phyloP scores from a whole-genome alignment of 2,888 invertebrate species.

The Elegia similella region DNA sequence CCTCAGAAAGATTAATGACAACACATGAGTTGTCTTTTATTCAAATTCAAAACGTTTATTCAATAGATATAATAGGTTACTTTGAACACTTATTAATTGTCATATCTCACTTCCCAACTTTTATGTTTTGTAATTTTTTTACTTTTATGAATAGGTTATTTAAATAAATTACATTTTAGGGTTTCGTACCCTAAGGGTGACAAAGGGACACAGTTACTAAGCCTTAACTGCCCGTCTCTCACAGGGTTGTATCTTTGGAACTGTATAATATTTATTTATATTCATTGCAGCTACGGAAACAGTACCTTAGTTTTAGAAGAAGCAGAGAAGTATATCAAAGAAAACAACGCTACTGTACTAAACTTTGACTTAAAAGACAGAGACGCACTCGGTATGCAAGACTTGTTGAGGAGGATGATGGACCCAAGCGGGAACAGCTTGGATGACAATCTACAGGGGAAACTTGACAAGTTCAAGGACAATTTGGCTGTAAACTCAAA shows the following conservation, averaged over 20 bases:
- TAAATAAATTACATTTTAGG: no score
- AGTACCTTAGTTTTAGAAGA: constrained; percentile 35
- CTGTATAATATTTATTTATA: background rate
- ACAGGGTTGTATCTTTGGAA: no score
- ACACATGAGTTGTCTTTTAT: no score
- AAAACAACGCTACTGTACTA: constrained; percentile 64
- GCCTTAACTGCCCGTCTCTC: no score
- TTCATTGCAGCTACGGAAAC: constrained; percentile 37
- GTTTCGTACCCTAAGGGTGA: no score
- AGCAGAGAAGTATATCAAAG: constrained; percentile 39
- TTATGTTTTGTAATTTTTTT: no score
- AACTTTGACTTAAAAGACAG: constrained; percentile 35
- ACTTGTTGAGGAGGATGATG: constrained; percentile 52
- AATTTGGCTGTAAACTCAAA: constrained; percentile 42
- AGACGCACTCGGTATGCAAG: constrained; percentile 31
- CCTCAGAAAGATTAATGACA: no score
- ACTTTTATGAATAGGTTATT: background rate
- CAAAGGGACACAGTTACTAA: no score
- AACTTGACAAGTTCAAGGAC: constrained; percentile 41
- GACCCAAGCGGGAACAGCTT: constrained; percentile 36
- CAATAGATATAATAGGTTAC: no score
- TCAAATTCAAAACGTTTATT: no score
- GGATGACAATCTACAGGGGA: constrained; percentile 45
- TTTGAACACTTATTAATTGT: no score
- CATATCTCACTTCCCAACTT: no score